Base-by-base conservation (phyloP, 2,888 invertebrate species). In the Aspidiotus rigidus region DNA sequence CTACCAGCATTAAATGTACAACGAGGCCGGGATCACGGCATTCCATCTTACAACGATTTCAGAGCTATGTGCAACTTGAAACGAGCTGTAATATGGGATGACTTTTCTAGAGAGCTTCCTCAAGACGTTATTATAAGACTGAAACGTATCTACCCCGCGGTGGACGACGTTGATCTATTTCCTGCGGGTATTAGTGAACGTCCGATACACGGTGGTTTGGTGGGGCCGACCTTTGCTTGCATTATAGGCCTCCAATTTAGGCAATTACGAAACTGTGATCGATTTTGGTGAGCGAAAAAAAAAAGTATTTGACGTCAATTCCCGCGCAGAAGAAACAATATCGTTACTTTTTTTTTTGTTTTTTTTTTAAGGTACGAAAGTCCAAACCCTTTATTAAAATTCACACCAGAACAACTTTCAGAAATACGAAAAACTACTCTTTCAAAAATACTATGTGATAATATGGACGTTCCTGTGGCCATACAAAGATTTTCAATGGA, bases 101-200 rank as follows among this genome's bases (percentile, higher is more conserved):
- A 97, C 77, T 80, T 97, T 28, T 83, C 87, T 0, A 85, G 91
- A 63, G 93, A 93, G 79, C 88, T 95, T 75, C 89, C 93, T 39
- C 86, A 86, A 71, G 90, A 91, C 79, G 75, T 76, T 16, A 77
- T 77, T 41, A 74, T 73, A 9, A 81, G 86, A 72, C 83, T 91
- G 75, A 89, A 90, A 78, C 83, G 88, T 71, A 87, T 91, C 72
- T 93, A 92, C 77, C 84, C 88, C 0, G 88, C 89, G 2, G 95
- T 96, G 0, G 95, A 97, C 75, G 97, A 98, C 77, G 93, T 98
- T 70, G 93, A 98, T 78, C 82, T 97, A 3, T 98, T 97, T 84
- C 92, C 95, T 0, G 97, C 96, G 28, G 91, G 94, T 2, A 88
- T 97, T 87, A 90, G 93, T 74, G 90, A 92, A 77, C 81, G 89